Base-by-base conservation (phyloP, 2,888 invertebrate genomes). In the Tetheella fluctuosa region DNA sequence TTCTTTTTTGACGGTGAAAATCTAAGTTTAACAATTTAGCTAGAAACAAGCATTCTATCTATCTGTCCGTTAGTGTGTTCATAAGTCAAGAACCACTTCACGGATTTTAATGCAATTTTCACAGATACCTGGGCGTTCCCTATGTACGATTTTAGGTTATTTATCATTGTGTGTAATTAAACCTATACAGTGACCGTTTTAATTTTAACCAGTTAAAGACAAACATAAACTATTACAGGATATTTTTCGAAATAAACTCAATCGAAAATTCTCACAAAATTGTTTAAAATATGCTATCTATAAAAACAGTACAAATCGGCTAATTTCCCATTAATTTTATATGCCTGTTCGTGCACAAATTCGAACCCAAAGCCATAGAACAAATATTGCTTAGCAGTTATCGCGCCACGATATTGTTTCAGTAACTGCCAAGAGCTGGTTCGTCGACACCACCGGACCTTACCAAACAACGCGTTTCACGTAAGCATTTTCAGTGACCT, bases 381-480 rank as follows among this genome's bases (percentile, higher is more conserved):
- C 30, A 54, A 54, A 54, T 54, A 54, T 54, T 54, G 34, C 30
- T 17, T 15, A 25, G n/a, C 54, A 54, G 30, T 30, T 34, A 54
- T 30, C 54, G 34, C 7, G 13, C 34, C 34, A n/a, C 17, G 54
- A 28, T 34, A 30, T 54, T 54, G 54, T 30, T 30, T 54, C 54
- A 30, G 28, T 10, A 54, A 54, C 28, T 15, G 54, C 54, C 17
- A 20, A 48, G 20, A 48, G 48, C 17, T 48, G 48, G n/a, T 2
- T 17, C 20, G 48, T 30, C 39, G 20, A 48, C 48, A 20, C 48
- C 2, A 6, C 42, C 48, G 20, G 20, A 20, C 48, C 48, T 48
- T 20, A 48, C 20, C 48, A 48, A 48, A 48, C 48, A 48, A 48
- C 20, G 48, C 20, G 5, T 48, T 48, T 20, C 17, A 8, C 42